These are phyloP conservation scores for Apocheima hispidaria DNA, from an alignment of 2,888 invertebrate species.

Conservation along the genomic window DNA sequence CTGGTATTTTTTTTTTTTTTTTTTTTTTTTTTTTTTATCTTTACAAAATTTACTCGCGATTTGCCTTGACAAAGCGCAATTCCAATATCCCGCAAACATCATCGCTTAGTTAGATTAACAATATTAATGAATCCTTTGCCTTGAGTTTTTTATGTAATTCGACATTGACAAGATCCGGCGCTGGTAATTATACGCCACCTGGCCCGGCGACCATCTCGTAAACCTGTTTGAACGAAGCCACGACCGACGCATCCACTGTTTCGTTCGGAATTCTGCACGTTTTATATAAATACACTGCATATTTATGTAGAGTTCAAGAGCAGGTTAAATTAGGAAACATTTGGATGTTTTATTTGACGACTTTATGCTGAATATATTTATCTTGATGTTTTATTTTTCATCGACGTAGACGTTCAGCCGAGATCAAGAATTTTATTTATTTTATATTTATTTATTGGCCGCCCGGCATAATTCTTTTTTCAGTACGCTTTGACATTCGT, in stretches of 20 bases:
- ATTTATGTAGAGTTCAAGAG: conserved; percentile 29
- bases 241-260: conserved; percentile 33
- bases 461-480: no score
- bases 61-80: background rate
- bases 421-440: no score
- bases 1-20: no score
- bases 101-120: conserved; percentile 19
- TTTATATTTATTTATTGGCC: no score
- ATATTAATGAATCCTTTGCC: conserved; percentile 43
- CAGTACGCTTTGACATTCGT: no score
- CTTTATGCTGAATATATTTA: background rate
- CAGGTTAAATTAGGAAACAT: conserved; percentile 24
- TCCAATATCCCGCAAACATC: background rate
- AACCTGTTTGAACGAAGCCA: conserved; percentile 50
- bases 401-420: background rate
- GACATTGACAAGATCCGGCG: conserved; percentile 58
- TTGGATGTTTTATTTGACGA: conserved; percentile 14
- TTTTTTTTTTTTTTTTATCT: no score
- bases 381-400: no score
- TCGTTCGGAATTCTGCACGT: conserved; percentile 30
- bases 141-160: conserved; percentile 56
- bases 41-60: no score
- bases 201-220: conserved; percentile 49
- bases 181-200: conserved; percentile 59
- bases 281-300: conserved; percentile 30